These are phyloP conservation scores for Shargacucullia verbasci DNA, from an alignment of 2,888 invertebrate genomes.

Conservation along the genomic window DNA sequence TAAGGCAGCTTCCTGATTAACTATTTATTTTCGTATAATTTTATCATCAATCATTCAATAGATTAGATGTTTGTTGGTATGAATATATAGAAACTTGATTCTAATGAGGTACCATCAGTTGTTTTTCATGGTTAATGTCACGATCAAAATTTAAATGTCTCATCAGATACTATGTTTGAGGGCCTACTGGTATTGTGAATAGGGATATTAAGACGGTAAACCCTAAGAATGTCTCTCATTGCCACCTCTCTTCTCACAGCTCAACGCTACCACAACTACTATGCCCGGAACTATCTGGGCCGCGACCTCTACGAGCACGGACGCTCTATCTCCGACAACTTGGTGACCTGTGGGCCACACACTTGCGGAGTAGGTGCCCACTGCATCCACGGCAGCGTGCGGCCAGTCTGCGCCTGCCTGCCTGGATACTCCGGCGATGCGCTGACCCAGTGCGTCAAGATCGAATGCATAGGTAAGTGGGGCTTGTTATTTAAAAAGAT, in stretches of 20 bases:
- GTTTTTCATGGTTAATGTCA: no score
- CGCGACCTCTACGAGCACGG: constrained; percentile 82
- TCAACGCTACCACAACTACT: constrained; percentile 78
- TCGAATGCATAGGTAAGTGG: constrained; percentile 91
- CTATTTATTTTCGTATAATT: constrained; percentile 30
- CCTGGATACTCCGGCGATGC: constrained; percentile 95
- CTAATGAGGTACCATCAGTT: no score
- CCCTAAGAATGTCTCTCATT: background rate
- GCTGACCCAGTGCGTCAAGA: constrained; percentile 91
- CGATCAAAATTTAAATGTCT: no score
- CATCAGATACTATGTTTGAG: no score
- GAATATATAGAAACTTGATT: constrained; percentile 4
- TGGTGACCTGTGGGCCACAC: constrained; percentile 87
- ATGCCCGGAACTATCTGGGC: constrained; percentile 71
- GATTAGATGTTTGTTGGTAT: constrained; percentile 8
- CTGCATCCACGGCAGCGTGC: constrained; percentile 91
- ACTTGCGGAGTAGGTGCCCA: constrained; percentile 92
- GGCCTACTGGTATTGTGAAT: no score
- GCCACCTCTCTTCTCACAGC: constrained; percentile 56
- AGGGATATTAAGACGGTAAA: no score
- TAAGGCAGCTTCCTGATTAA: constrained; percentile 39
- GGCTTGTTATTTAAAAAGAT: no score
- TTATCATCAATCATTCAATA: constrained; percentile 19
- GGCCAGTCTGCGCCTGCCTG: constrained; percentile 94
- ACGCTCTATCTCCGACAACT: constrained; percentile 82